Base-by-base conservation (phyloP, 2,797 vertebrate genomes). In the Sebastes elongatus region DNA sequence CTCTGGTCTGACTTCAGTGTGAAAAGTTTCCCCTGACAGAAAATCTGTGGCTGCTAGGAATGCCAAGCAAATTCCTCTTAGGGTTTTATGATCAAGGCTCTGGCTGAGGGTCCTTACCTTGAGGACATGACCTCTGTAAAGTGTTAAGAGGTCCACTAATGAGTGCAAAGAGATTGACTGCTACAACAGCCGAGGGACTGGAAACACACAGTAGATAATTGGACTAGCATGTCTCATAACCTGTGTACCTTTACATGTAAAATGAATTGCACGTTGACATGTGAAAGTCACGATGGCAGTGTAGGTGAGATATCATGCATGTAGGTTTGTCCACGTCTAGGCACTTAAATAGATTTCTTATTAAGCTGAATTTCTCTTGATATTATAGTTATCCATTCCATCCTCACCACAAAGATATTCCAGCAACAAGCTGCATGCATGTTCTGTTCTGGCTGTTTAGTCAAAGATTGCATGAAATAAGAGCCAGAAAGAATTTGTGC, bases 71-170 rank as follows among this genome's bases (percentile, higher is more conserved):
- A 95, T 95, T 95, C 94, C 89, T 94, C 89, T 80, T 69, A 57
- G 22, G 78, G 75, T 89, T 96, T 95, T 95, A 94, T 92, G 91
- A 94, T 85, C 72, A 80, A 76, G 80, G 82, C 91, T 92, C 80
- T 88, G 83, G 79, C 85, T 85, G 74, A 80, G 83, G 84, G 90
- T 90, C 82, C 78, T 89, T 90, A 88, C 85, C 87, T 88, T 77
- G 81, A 93, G 94, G 93, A 94, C 92, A 71, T 92, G 94, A 96
- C 92, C 93, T 92, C 80, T 84, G 76, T 62, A 57, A 83, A 92
- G 88, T 91, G 92, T 91, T 83, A 85, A 93, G 90, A 92, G 82
- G 76, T 90, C 78, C 81, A 84, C 89, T 93, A 94, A 94, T 92
- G 88, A 94, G 78, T 86, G 75, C 56, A 77, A 71, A 76, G 79